phyloP scores from a whole-genome alignment of 1,140 invertebrate species.

The Holotrichia oblita region DNA sequence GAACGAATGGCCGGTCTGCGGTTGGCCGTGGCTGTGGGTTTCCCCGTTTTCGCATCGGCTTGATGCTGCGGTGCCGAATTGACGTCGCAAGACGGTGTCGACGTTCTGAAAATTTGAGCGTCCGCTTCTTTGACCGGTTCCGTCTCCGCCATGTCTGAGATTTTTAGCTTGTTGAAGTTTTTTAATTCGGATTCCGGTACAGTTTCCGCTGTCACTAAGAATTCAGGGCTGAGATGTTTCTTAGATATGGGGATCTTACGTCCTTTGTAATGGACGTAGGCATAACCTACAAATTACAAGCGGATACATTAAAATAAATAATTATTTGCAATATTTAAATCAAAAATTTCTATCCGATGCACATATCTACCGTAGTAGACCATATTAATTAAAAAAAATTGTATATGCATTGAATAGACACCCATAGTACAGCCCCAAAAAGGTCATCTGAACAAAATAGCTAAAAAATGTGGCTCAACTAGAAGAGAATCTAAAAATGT shows the following conservation, averaged over 20 bases:
- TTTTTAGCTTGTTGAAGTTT: neutral
- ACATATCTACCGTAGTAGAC: too few species aligned
- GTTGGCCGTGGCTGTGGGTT: neutral
- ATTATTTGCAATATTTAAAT: neutral
- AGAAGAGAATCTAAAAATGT: too few species aligned
- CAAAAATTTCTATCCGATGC: too few species aligned
- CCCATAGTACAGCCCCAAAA: too few species aligned
- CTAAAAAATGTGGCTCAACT: too few species aligned
- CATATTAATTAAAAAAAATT: too few species aligned
- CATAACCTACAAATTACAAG: constrained; percentile 49
- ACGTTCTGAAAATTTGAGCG: neutral
- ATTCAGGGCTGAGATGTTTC: constrained; percentile 51
- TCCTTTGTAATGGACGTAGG: constrained; percentile 51
- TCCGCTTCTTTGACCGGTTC: neutral
- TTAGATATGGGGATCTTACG: constrained; percentile 51
- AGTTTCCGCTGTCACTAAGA: constrained; percentile 43
- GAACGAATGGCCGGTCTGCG: neutral
- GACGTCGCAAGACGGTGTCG: neutral
- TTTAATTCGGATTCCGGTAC: constrained; percentile 33
- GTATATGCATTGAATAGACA: too few species aligned
- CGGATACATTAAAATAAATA: constrained; percentile 25
- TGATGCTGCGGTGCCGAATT: neutral
- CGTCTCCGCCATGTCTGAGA: neutral
- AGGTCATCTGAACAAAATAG: too few species aligned
- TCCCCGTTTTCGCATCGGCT: neutral